phyloP scores from a whole-genome alignment of 2,113 vertebrate genomes.

The Corythoichthys haematopterus region DNA sequence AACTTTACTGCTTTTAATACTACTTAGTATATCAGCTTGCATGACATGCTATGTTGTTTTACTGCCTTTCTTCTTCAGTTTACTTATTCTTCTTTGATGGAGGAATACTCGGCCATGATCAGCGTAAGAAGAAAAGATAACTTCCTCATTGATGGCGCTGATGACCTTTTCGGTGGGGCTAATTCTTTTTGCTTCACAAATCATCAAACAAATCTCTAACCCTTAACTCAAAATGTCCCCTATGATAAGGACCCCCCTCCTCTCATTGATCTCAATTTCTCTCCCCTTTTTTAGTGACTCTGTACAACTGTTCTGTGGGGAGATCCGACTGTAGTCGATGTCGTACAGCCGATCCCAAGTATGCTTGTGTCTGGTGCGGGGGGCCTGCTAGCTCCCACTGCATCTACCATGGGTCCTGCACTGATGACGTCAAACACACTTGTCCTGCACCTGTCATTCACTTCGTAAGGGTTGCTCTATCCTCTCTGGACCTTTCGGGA shows the following conservation, averaged over 20 bases:
- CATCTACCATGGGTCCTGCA: constrained; percentile 79
- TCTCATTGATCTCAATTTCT: not conserved
- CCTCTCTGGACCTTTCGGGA: not conserved
- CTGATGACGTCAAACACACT: constrained; percentile 72
- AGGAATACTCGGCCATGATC: constrained; percentile 79
- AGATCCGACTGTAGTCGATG: constrained; percentile 91
- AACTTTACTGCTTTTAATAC: not conserved
- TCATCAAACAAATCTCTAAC: not conserved
- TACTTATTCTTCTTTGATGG: constrained; percentile 75
- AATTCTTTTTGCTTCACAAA: not conserved
- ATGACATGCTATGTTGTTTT: not conserved
- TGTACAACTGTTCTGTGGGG: constrained; percentile 94
- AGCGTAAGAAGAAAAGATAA: constrained; percentile 78
- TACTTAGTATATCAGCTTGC: not conserved
- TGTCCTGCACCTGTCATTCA: constrained; percentile 91
- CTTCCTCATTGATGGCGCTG: constrained; percentile 84
- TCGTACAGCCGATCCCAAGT: constrained; percentile 81
- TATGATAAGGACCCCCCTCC: not conserved
- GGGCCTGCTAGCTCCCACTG: constrained; percentile 73
- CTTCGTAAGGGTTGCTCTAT: constrained; percentile 69
- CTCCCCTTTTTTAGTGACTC: constrained; percentile 73
- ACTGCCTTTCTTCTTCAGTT: constrained; percentile 69
- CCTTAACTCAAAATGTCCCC: not conserved
- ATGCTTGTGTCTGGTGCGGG: constrained; percentile 90
- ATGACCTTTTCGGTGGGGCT: constrained; percentile 79